A percentile compares a stretch with the other conserved stretches of the same genome.
Conservation (phyloP, 2,888 invertebrate genomes). For the Diplazon laetatorius region DNA sequence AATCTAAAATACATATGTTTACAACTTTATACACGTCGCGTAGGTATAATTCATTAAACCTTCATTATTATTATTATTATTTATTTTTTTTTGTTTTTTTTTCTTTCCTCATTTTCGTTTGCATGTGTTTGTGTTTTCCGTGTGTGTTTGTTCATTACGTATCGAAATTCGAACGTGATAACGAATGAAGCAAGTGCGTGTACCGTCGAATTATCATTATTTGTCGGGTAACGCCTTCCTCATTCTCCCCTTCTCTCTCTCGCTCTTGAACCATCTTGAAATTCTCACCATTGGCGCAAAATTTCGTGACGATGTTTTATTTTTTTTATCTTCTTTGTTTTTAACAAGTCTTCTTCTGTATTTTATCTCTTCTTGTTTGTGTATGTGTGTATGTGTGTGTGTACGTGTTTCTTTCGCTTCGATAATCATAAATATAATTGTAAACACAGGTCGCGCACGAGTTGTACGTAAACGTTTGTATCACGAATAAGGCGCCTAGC, state of each 20-base stretch:
- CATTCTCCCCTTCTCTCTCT: no score
- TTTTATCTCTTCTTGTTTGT: background rate
- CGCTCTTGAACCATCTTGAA: background rate
- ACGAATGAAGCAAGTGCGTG: constrained; percentile 19
- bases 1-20: constrained; percentile 82
- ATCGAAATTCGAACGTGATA: constrained; percentile 68
- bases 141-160: constrained; percentile 62
- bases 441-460: constrained; percentile 39
- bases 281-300: constrained; percentile 6
- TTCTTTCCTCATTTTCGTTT: no score
- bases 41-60: constrained; percentile 76
- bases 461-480: constrained; percentile 25
- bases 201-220: constrained; percentile 1
- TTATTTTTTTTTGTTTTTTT: no score
- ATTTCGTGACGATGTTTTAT: background rate
- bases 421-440: constrained; percentile 26
- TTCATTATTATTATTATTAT: no score
- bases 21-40: constrained; percentile 80
- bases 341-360: background rate
- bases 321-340: background rate
- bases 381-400: no score
- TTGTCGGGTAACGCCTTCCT: background rate
- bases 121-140: constrained; percentile 61
- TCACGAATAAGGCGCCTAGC: constrained; percentile 41
- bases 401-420: constrained; percentile 22